Conservation (phyloP, 1,140 invertebrate species). For the Bombus waltoni region DNA sequence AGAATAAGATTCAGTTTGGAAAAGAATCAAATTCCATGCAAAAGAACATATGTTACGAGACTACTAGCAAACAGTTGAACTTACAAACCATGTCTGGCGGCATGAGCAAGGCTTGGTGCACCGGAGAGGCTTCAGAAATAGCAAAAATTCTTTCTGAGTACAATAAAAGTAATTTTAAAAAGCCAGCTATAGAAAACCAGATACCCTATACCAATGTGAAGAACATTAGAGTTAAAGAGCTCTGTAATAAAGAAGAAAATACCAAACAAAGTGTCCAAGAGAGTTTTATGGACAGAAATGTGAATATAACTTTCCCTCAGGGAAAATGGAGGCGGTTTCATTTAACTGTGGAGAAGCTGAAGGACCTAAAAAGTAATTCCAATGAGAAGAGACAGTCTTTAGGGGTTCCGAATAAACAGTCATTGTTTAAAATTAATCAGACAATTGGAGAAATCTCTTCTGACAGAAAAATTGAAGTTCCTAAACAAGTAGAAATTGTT, state of each 20-base stretch:
- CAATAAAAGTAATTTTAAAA: slow-evolving; percentile 54
- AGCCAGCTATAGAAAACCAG: slow-evolving; percentile 25
- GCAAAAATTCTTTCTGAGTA: slow-evolving; percentile 71
- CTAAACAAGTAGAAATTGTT: background rate
- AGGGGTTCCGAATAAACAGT: background rate
- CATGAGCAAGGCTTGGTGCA: slow-evolving; percentile 30
- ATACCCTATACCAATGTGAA: slow-evolving; percentile 1
- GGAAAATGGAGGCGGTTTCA: slow-evolving; percentile 56
- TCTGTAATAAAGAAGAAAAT: background rate
- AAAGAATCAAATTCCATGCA: slow-evolving; percentile 1
- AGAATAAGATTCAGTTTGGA: slow-evolving; percentile 21
- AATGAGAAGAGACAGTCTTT: background rate
- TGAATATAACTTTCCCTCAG: slow-evolving; percentile 40
- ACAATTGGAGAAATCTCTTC: background rate
- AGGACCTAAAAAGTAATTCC: slow-evolving; percentile 7
- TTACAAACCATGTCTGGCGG: background rate
- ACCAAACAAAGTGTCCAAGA: background rate
- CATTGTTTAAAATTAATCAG: slow-evolving; percentile 9
- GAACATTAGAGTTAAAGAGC: slow-evolving; percentile 15
- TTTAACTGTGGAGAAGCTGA: slow-evolving; percentile 41
- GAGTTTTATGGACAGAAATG: background rate
- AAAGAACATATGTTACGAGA: background rate
- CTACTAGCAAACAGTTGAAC: background rate
- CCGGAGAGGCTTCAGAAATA: slow-evolving; percentile 65
- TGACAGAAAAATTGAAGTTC: background rate